Evolutionary conservation across 2,888 invertebrate genomes (phyloP).

Genomic region (Acrocyrtus sp.): DNA sequence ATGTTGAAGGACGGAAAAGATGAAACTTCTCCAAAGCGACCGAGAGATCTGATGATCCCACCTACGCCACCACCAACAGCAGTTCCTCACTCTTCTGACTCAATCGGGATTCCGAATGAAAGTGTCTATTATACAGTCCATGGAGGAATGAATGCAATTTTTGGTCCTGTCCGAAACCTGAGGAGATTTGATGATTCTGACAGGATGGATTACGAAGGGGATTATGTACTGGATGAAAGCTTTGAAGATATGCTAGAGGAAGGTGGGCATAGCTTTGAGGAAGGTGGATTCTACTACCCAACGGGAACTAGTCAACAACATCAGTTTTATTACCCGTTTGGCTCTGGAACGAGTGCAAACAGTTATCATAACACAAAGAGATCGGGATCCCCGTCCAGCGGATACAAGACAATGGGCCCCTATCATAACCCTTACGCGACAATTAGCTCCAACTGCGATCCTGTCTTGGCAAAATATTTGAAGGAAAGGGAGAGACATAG

Average conservation of each 20-base stretch:
- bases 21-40: constrained; percentile 14
- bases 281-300: constrained; percentile 26
- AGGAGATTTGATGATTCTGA: constrained; percentile 23
- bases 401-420: constrained; percentile 59
- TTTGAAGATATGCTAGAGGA: constrained; percentile 44
- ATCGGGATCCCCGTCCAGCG: constrained; percentile 54
- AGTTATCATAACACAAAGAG: constrained; percentile 41
- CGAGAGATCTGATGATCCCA: constrained; percentile 17
- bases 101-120: constrained; percentile 14
- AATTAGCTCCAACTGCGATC: constrained; percentile 54
- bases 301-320: background rate
- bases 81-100: constrained; percentile 13
- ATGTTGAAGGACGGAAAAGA: background rate
- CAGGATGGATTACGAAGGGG: constrained; percentile 25
- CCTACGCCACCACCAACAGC: constrained; percentile 1
- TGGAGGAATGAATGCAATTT: constrained; percentile 22
- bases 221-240: constrained; percentile 46
- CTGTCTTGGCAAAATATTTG: constrained; percentile 53
- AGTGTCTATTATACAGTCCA: constrained; percentile 51
- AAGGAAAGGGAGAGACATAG: constrained; percentile 47
- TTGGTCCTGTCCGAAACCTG: background rate
- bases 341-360: constrained; percentile 17
- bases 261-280: constrained; percentile 30
- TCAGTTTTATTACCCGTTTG: constrained; percentile 28
- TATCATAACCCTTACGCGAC: constrained; percentile 17